Base-by-base conservation (phyloP, 2,113 vertebrate genomes). In the Amphiprion percula region DNA sequence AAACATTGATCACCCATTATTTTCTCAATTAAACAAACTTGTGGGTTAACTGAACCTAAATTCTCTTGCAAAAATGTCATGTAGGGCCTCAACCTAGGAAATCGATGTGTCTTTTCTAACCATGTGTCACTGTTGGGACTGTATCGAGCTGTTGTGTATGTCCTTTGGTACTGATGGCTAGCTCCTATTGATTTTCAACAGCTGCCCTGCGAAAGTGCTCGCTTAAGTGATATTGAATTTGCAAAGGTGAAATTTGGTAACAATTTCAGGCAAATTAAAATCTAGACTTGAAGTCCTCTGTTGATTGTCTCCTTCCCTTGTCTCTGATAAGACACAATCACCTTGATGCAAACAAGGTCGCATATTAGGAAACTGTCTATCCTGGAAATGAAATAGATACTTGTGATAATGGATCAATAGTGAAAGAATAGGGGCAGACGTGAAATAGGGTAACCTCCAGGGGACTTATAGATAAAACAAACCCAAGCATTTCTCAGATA, bases 131-230 rank as follows among this genome's bases (percentile, higher is more conserved):
- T 24, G 16, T 68, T 66, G 78, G 72, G 37, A 23, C 80, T 71
- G 77, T 85, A 89, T 91, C 6, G 82, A 91, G 85, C 80, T 75
- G 78, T 54, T 71, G 71, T 74, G 39, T 55, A 14, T 84, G 86
- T 88, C 75, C 74, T 91, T 86, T 89, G 74, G 56, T 83, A 50
- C 66, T 72, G 74, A 88, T 79, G 81, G 87, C 67, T 85, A 88
- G 86, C 83, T 84, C 47, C 37, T 74, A 93, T 92, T 77, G 87
- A 93, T 93, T 92, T 90, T 87, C 53, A 87, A 77, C 87, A 74
- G 74, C 68, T 2, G 50, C 64, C 71, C 71, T 78, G 79, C 68
- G 75, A 87, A 69, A 86, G 77, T 63, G 47, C 47, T 70, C 23
- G 53, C 78, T 88, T 87, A 86, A 91, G 71, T 88, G 76, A 91